Evolutionary conservation across 2,888 invertebrate genomes (phyloP).

Genomic region (Ganaspis brasiliensis): DNA sequence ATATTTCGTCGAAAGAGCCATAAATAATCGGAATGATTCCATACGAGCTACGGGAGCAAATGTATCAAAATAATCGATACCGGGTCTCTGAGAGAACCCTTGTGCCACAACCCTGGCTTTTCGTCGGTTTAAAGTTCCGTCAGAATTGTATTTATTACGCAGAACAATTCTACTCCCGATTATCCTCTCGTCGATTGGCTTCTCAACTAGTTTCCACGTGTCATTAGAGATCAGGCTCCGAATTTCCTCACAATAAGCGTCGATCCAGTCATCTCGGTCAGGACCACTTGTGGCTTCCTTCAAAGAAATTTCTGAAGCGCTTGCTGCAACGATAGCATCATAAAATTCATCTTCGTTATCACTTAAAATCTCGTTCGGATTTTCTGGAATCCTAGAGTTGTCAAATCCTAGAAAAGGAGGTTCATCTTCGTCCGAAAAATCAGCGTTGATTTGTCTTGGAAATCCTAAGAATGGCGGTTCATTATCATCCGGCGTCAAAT

Average conservation of each 20-base stretch:
- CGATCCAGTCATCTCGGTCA: constrained; percentile 13
- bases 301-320: not conserved
- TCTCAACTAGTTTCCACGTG: constrained; percentile 32
- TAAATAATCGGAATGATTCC: constrained; percentile 19
- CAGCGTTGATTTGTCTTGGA: not conserved
- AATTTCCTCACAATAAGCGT: not conserved
- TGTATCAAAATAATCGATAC: not conserved
- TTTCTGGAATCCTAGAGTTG: not conserved
- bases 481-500: not conserved
- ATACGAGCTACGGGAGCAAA: constrained; percentile 27
- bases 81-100: constrained; percentile 21
- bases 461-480: not conserved
- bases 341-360: too few species aligned
- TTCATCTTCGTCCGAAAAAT: not conserved
- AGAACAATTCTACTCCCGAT: constrained; percentile 14
- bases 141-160: constrained; percentile 21
- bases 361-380: not conserved
- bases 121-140: not conserved
- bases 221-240: constrained; percentile 15
- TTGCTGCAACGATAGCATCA: not conserved
- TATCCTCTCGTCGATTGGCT: constrained; percentile 4
- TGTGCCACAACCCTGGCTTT: constrained; percentile 30
- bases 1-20: constrained; percentile 5
- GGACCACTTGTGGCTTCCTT: not conserved
- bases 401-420: not conserved